A percentile compares a stretch with the other conserved stretches of the same genome.
Evolutionary conservation across 2,888 invertebrate species (phyloP).

Genomic region (Calliphora vomitoria): DNA sequence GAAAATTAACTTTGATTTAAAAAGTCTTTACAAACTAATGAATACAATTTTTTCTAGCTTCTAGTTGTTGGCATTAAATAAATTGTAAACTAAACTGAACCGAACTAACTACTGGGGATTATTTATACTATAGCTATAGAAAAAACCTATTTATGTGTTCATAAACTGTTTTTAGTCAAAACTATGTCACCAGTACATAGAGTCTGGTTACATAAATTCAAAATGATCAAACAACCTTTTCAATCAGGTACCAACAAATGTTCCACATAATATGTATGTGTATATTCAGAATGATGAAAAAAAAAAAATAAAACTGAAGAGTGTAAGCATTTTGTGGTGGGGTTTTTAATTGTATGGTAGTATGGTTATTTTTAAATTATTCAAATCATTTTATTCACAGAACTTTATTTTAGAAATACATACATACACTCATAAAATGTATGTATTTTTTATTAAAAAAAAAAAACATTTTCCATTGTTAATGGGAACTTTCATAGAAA

Average conservation of each 20-base stretch:
- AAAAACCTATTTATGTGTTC: background rate
- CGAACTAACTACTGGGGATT: constrained; percentile 13
- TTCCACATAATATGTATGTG: constrained; percentile 1
- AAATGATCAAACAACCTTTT: constrained; percentile 32
- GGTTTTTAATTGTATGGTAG: background rate
- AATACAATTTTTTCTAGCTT: constrained; percentile 24
- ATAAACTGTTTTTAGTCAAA: constrained; percentile 19
- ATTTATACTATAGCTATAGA: background rate
- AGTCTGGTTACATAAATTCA: constrained; percentile 31
- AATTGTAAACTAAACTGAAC: constrained; percentile 13
- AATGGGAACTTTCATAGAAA: background rate
- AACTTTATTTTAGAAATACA: background rate
- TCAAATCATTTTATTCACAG: background rate
- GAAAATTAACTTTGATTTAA: constrained; percentile 65
- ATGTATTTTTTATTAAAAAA: background rate
- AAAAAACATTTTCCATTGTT: background rate
- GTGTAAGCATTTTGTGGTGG: constrained; percentile 16
- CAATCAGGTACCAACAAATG: background rate
- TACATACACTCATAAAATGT: background rate
- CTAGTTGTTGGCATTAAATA: constrained; percentile 12
- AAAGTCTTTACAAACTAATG: constrained; percentile 53
- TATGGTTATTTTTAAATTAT: background rate
- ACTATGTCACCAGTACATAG: constrained; percentile 52
- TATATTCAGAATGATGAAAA: background rate
- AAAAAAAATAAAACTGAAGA: background rate